Conservation (phyloP, 2,113 vertebrate species). For the Pelmatolapia mariae region DNA sequence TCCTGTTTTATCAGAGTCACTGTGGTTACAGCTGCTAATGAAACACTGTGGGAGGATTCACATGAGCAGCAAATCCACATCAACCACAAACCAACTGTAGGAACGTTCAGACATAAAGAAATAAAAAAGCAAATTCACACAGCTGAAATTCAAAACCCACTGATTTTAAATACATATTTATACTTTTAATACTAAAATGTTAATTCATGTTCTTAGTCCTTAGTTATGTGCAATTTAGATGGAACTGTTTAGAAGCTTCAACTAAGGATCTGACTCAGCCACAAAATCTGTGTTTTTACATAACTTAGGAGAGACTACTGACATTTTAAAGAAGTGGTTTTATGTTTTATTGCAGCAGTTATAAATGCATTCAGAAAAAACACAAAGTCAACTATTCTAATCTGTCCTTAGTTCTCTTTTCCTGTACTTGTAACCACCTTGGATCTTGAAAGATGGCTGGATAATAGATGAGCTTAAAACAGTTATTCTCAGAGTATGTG, state of each 20-base stretch:
- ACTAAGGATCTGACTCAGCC: neutral
- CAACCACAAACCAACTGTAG: neutral
- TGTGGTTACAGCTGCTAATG: neutral
- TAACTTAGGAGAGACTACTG: neutral
- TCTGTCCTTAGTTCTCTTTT: neutral
- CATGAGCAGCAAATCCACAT: neutral
- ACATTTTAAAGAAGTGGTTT: neutral
- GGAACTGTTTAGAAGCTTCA: neutral
- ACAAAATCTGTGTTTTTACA: neutral
- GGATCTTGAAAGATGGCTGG: neutral
- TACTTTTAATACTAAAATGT: neutral
- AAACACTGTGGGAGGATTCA: neutral
- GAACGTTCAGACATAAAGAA: accelerated
- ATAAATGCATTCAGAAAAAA: neutral
- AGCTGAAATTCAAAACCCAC: neutral
- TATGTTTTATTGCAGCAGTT: neutral
- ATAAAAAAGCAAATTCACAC: accelerated
- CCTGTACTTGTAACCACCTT: accelerated
- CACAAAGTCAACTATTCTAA: neutral
- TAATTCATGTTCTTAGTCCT: neutral
- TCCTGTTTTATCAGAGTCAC: neutral
- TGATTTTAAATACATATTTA: neutral
- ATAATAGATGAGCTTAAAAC: neutral
- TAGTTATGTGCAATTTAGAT: neutral
- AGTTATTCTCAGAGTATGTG: neutral